These are phyloP conservation scores for Calidris pugnax DNA, from an alignment of 2,113 vertebrate genomes.

Conservation along the genomic window DNA sequence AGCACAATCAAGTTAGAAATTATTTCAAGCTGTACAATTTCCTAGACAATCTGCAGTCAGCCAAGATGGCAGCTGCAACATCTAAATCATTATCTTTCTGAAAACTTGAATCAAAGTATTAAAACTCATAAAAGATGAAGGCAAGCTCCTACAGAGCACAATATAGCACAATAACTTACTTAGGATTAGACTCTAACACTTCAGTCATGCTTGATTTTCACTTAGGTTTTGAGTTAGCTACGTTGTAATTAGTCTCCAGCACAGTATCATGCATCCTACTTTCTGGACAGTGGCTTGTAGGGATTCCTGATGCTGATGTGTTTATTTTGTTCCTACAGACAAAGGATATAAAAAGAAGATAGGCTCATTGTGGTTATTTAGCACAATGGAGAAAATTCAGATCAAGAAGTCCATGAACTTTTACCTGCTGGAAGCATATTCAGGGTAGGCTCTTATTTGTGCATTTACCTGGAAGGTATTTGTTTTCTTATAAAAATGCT, in stretches of 20 bases:
- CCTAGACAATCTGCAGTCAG: neutral
- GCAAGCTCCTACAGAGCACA: neutral
- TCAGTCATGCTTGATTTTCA: neutral
- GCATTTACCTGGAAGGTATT: neutral
- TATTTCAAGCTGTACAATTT: neutral
- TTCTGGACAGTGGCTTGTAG: neutral
- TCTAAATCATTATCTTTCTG: neutral
- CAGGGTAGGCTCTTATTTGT: neutral
- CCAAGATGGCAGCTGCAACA: neutral
- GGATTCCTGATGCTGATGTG: neutral
- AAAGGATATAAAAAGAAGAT: neutral
- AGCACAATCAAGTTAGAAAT: neutral
- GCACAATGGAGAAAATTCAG: neutral
- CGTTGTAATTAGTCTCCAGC: neutral
- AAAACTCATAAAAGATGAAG: conserved; percentile 3
- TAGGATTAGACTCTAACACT: neutral
- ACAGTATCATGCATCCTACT: neutral
- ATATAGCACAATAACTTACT: neutral
- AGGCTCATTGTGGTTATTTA: neutral
- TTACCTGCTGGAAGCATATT: neutral
- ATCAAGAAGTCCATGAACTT: neutral
- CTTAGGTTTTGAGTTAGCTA: neutral
- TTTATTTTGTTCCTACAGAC: neutral
- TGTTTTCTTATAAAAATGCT: neutral
- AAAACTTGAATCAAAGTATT: neutral